phyloP scores from a whole-genome alignment of 2,888 invertebrate genomes.

The Temnothorax ravouxi region DNA sequence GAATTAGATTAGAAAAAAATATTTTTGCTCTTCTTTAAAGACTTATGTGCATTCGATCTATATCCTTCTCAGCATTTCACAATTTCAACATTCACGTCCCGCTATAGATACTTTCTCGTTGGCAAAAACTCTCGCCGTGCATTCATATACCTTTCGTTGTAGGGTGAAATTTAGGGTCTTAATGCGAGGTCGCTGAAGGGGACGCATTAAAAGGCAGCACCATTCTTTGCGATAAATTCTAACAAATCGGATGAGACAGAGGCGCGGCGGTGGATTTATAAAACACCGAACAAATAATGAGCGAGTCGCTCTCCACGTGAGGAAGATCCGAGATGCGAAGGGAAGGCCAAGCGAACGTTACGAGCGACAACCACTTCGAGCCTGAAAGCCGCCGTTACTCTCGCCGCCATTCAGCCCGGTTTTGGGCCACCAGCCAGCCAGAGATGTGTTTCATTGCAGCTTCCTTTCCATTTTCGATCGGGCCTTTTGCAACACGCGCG shows the following conservation, averaged over 20 bases:
- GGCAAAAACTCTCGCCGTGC: neutral
- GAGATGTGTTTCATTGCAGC: constrained; percentile 50
- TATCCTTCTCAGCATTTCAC: neutral
- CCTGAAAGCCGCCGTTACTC: constrained; percentile 67
- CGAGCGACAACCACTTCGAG: constrained; percentile 63
- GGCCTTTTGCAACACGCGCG: constrained; percentile 24
- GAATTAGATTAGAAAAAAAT: neutral
- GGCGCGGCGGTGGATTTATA: constrained; percentile 53
- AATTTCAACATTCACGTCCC: neutral
- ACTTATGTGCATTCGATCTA: neutral
- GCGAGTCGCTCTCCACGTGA: constrained; percentile 17
- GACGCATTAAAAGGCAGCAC: neutral
- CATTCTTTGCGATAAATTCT: constrained; percentile 15
- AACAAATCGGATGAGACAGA: constrained; percentile 30
- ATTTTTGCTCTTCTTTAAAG: neutral
- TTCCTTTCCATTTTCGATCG: constrained; percentile 43
- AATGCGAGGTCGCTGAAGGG: neutral
- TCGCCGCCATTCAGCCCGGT: constrained; percentile 56
- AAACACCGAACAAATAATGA: constrained; percentile 69
- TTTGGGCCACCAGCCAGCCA: constrained; percentile 49
- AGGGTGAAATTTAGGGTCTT: constrained; percentile 25
- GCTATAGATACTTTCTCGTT: neutral
- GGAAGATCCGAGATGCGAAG: constrained; percentile 38
- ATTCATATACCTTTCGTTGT: constrained; percentile 16
- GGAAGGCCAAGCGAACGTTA: constrained; percentile 58